A percentile compares a stretch with the other conserved stretches of the same genome.
Conservation (phyloP, 2,113 vertebrate species). For the Labrus mixtus region DNA sequence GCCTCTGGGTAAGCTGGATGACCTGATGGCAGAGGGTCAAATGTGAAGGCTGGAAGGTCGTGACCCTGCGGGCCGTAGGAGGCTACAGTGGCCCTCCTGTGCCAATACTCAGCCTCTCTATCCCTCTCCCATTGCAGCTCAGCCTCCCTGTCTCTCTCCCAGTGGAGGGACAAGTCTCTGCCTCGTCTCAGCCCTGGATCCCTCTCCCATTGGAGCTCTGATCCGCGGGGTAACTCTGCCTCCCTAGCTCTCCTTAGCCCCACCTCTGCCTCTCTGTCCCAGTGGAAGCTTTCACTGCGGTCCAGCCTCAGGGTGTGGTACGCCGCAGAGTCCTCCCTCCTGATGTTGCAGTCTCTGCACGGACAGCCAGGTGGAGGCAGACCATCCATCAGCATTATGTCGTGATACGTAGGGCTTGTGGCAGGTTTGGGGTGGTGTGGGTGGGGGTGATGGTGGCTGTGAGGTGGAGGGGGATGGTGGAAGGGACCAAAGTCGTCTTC, state of each 20-base stretch:
- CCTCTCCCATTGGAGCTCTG: slow-evolving; percentile 79
- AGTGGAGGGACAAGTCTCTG: slow-evolving; percentile 82
- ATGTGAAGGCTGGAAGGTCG: slow-evolving; percentile 80
- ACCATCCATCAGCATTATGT: slow-evolving; percentile 86
- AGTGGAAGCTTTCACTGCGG: slow-evolving; percentile 78
- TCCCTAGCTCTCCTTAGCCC: slow-evolving; percentile 76
- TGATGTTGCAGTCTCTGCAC: slow-evolving; percentile 85
- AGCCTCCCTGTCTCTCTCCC: slow-evolving; percentile 83
- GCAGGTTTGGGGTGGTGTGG: slow-evolving; percentile 73
- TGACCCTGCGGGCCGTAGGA: slow-evolving; percentile 82
- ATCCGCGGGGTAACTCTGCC: slow-evolving; percentile 63
- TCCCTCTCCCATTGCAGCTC: slow-evolving; percentile 85
- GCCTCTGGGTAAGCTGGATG: slow-evolving; percentile 83
- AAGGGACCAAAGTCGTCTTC: slow-evolving; percentile 77
- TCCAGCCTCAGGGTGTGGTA: slow-evolving; percentile 85
- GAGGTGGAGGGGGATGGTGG: slow-evolving; percentile 67
- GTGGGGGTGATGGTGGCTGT: slow-evolving; percentile 72
- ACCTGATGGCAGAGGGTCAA: slow-evolving; percentile 83
- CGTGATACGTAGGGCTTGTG: slow-evolving; percentile 82
- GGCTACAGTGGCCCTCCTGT: slow-evolving; percentile 77
- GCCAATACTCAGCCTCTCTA: slow-evolving; percentile 84
- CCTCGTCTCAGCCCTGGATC: slow-evolving; percentile 74
- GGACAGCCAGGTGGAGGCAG: slow-evolving; percentile 81
- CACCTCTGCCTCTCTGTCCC: slow-evolving; percentile 77
- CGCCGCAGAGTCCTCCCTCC: slow-evolving; percentile 78